Evolutionary conservation across 2,797 vertebrate genomes (phyloP).

Genomic region (Allobates femoralis): DNA sequence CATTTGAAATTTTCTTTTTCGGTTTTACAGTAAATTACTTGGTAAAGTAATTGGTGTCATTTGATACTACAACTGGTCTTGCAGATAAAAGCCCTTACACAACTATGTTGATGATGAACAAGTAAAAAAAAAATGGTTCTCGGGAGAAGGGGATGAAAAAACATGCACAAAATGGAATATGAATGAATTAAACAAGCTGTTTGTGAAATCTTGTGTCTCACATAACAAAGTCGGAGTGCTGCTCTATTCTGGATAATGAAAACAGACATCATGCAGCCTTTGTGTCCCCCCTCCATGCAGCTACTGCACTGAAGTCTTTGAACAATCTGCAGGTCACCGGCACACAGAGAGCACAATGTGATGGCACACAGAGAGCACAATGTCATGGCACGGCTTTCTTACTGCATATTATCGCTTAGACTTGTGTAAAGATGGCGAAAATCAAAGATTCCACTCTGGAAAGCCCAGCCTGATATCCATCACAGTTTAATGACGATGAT

Average conservation of each 20-base stretch:
- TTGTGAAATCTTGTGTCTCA: background rate
- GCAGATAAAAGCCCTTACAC: too few species aligned
- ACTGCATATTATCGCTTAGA: background rate
- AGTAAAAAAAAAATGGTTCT: too few species aligned
- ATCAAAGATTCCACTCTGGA: background rate
- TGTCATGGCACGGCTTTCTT: background rate
- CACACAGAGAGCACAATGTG: background rate
- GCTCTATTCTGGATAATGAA: background rate
- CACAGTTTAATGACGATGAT: conserved; percentile 4
- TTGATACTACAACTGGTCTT: too few species aligned
- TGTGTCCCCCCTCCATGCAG: background rate
- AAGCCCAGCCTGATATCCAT: background rate
- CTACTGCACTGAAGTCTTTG: background rate
- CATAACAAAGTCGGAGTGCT: background rate
- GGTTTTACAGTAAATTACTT: too few species aligned
- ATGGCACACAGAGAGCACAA: background rate
- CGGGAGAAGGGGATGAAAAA: too few species aligned
- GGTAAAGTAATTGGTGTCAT: too few species aligned
- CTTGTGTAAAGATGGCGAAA: background rate
- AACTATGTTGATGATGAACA: too few species aligned
- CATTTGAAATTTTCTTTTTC: too few species aligned
- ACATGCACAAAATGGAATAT: too few species aligned
- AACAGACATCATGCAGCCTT: background rate
- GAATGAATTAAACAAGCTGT: background rate
- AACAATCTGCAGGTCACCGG: background rate